Evolutionary conservation across 2,888 invertebrate species (phyloP).

Genomic region (Archips xylosteana): DNA sequence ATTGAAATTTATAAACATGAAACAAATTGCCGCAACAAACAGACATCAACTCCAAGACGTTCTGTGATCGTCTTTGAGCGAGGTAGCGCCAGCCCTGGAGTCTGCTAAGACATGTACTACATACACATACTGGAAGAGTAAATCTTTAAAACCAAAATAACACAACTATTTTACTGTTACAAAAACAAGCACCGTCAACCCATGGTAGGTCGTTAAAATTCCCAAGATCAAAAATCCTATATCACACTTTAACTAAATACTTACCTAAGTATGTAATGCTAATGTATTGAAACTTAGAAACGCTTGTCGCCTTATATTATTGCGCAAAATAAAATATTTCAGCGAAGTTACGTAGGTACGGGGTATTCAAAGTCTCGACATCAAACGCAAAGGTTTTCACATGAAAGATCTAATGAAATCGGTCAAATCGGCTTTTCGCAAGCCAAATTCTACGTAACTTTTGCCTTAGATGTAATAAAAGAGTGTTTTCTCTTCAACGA

Average conservation of each 20-base stretch:
- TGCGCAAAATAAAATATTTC: background rate
- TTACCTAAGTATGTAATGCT: background rate
- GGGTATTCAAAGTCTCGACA: slow-evolving; percentile 2
- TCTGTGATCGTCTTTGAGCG: too few species aligned
- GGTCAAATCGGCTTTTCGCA: background rate
- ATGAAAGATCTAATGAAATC: slow-evolving; percentile 7
- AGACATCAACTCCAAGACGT: too few species aligned
- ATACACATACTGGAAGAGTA: too few species aligned
- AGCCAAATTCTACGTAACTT: background rate
- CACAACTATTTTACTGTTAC: too few species aligned
- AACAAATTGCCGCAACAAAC: too few species aligned
- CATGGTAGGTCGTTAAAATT: background rate
- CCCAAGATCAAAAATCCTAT: background rate
- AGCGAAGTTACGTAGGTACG: background rate
- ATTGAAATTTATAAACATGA: too few species aligned
- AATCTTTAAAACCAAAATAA: too few species aligned
- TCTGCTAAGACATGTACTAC: too few species aligned
- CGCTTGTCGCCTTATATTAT: background rate
- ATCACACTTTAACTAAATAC: background rate
- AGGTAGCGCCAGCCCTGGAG: too few species aligned
- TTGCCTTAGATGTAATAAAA: background rate
- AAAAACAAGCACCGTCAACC: background rate
- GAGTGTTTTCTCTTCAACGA: background rate
- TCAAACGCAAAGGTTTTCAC: background rate
- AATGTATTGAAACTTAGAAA: background rate